These are phyloP conservation scores for Melieria omissa DNA, from an alignment of 2,888 invertebrate species.

Conservation along the genomic window DNA sequence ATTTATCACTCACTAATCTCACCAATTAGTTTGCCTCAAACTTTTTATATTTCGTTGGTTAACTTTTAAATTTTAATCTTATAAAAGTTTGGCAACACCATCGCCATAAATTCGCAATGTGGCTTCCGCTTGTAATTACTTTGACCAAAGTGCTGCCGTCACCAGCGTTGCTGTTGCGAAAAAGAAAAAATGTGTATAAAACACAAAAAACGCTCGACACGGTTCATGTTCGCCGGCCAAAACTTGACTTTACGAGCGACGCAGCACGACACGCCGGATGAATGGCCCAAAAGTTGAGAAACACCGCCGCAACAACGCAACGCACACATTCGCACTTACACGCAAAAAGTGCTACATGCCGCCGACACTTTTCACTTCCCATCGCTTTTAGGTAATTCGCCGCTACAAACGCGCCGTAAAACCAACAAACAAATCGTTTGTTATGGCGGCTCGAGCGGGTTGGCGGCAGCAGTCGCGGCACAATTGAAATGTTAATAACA, in stretches of 20 bases:
- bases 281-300: not conserved
- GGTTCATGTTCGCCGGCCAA: not conserved
- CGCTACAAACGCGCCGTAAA: not conserved
- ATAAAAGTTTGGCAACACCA: too few species aligned
- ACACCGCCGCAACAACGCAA: too few species aligned
- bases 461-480: conserved; percentile 7
- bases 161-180: not conserved
- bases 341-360: too few species aligned
- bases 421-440: not conserved
- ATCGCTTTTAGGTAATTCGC: too few species aligned
- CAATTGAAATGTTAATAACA: conserved; percentile 28
- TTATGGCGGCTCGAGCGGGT: not conserved
- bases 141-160: conserved; percentile 15
- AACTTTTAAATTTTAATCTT: too few species aligned
- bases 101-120: conserved; percentile 2
- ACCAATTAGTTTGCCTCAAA: too few species aligned
- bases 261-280: not conserved
- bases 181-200: not conserved
- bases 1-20: too few species aligned
- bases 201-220: not conserved
- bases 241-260: not conserved
- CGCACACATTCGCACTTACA: too few species aligned
- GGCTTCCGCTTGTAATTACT: conserved; percentile 12
- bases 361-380: too few species aligned
- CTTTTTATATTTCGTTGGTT: too few species aligned